Evolutionary conservation across 2,888 invertebrate genomes (phyloP), one percentile per base, ranked within the genome.

Genomic region (Endomychus coccineus): DNA sequence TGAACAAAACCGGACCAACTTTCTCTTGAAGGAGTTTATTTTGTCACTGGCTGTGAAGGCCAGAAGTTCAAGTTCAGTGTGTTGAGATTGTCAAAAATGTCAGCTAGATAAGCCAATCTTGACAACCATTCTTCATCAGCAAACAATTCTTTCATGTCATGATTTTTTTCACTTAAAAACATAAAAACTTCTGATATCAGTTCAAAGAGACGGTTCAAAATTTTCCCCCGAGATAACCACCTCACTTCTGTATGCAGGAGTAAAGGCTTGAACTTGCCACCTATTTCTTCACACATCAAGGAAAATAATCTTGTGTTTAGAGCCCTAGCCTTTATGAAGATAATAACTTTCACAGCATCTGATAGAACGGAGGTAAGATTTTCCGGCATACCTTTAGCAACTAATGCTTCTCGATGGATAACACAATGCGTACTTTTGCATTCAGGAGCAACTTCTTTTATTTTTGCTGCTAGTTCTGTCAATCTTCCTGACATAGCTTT

Each of bases 321-420:
- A 31, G 36, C 22, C 21, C 41, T 23, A 14, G 27, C 11, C 38
- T 37, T 40, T 12, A 42, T 39, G 22, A 37, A 40, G 24, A 39
- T 45, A 12, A 43, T 34, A 17, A 39, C 29, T 29, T 44, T 39
- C 19, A 40, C 24, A 17, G 31, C 34, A 17, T 43, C 40, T 16
- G 16, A 27, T 24, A 46, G 27, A 21, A 29, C 32, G 27, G 21
- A 31, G 25, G 34, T 23, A 27, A 44, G 34, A 29, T 42, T 17
- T 27, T 27, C 27, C 15, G 30, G 35, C 13, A 44, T 40, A 25
- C 28, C 30, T 79, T 44, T 46, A 25, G 41, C 39, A 36, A 41
- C 40, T 27, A 49, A 46, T 29, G 48, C 37, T 29, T 48, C 40
- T 3, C 44, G 39, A 27, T 49, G 45, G 10, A 45, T 37, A 17